Percentiles rank a stretch among this genome's conserved stretches.
Evolutionary conservation across 2,113 vertebrate genomes (phyloP).

Genomic region (Pongo pygmaeus): DNA sequence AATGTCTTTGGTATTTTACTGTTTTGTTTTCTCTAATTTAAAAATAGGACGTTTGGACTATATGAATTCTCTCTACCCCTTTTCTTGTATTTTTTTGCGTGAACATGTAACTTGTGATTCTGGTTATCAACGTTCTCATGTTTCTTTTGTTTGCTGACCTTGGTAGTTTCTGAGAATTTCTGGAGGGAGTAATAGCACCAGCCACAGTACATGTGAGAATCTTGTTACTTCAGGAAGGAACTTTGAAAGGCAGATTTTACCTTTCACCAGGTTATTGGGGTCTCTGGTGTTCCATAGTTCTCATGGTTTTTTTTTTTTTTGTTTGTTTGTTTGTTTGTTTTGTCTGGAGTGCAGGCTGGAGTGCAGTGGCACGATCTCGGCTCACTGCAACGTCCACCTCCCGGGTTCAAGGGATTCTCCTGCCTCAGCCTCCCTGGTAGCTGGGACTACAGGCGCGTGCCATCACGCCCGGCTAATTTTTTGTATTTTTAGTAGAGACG

Average conservation of each 20-base stretch:
- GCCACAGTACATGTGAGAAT: not conserved
- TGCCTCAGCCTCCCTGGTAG: no score
- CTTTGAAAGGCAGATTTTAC: slow-evolving; percentile 40
- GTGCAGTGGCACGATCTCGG: no score
- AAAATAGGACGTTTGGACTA: not conserved
- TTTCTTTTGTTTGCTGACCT: slow-evolving; percentile 72
- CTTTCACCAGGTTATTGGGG: not conserved
- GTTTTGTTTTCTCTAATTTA: slow-evolving; percentile 39
- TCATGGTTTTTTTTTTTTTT: no score
- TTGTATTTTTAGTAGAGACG: no score
- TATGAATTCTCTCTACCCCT: not conserved
- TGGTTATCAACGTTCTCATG: slow-evolving; percentile 9
- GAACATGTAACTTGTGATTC: not conserved
- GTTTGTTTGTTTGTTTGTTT: no score
- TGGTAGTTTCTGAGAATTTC: slow-evolving; percentile 51
- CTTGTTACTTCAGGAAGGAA: slow-evolving; percentile 29
- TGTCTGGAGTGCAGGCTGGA: no score
- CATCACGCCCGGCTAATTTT: no score
- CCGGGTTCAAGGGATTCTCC: no score
- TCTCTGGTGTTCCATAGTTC: not conserved
- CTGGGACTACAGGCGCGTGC: no score
- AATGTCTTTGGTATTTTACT: not conserved
- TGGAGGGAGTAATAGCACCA: slow-evolving; percentile 41
- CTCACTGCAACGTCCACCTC: no score
- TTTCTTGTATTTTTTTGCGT: not conserved